These are phyloP conservation scores for Caerostris darwini DNA, from an alignment of 1,140 invertebrate genomes.

Conservation along the genomic window DNA sequence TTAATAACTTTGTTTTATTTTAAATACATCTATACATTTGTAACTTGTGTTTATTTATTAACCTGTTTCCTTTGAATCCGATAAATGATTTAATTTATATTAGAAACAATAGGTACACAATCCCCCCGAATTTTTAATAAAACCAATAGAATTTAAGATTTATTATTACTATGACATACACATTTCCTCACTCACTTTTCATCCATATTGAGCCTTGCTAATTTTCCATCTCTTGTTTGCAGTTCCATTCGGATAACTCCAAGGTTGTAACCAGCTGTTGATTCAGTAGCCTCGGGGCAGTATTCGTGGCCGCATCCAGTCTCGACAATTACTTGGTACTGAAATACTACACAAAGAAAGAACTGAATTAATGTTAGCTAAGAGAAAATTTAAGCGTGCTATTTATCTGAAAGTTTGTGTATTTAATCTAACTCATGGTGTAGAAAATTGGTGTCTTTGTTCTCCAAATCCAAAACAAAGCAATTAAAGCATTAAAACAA, in stretches of 20 bases:
- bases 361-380: neutral
- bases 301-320: conserved; percentile 33
- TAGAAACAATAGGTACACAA: too few relatives aligned
- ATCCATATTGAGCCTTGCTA: conserved; percentile 33
- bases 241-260: conserved; percentile 48
- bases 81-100: too few relatives aligned
- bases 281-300: neutral
- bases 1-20: too few relatives aligned
- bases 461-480: too few relatives aligned
- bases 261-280: conserved; percentile 30
- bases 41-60: too few relatives aligned
- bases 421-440: too few relatives aligned
- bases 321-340: conserved; percentile 66
- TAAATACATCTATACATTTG: too few relatives aligned
- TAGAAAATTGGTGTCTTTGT: neutral
- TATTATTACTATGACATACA: neutral
- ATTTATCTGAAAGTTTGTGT: too few relatives aligned
- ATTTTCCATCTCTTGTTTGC: conserved; percentile 17
- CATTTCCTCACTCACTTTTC: conserved; percentile 24
- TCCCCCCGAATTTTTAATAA: too few relatives aligned
- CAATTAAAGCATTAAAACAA: too few relatives aligned
- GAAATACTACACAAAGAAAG: conserved; percentile 41
- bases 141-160: too few relatives aligned
- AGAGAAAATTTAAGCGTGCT: neutral
- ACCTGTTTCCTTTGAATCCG: too few relatives aligned